phyloP scores from a whole-genome alignment of 2,113 vertebrate genomes.

The Eulacestoma nigropectus region DNA sequence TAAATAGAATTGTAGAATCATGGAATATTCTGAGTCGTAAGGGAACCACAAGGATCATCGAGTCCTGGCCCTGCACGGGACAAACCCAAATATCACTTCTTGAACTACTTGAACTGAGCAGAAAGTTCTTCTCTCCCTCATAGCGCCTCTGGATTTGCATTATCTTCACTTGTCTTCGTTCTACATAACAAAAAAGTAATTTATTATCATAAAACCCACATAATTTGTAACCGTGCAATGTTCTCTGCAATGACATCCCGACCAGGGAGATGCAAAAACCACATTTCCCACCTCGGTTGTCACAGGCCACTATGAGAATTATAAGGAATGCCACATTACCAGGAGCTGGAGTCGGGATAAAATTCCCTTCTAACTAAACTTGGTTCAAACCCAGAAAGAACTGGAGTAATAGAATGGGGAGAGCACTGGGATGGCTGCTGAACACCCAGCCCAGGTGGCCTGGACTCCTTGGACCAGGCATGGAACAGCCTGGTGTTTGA shows the following conservation, averaged over 20 bases:
- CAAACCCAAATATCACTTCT: neutral
- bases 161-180: accelerated
- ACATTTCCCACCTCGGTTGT: neutral
- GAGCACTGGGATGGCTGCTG: neutral
- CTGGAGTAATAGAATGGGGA: neutral
- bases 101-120: neutral
- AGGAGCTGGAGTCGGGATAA: neutral
- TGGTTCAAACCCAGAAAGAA: neutral
- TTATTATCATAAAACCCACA: neutral
- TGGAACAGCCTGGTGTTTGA: neutral
- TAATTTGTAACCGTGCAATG: neutral
- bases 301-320: neutral
- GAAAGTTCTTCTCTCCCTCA: neutral
- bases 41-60: neutral
- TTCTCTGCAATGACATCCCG: neutral
- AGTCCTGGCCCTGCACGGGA: neutral
- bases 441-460: neutral
- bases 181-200: accelerated
- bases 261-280: neutral
- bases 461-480: neutral
- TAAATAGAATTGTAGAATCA: neutral
- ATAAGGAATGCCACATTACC: neutral
- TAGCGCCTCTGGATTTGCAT: neutral
- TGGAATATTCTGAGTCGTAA: neutral
- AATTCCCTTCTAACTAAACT: neutral